Evolutionary conservation across 2,797 vertebrate species (phyloP), one percentile per base, ranked within the genome.

Genomic region (Ctenopoma kingsleyae): DNA sequence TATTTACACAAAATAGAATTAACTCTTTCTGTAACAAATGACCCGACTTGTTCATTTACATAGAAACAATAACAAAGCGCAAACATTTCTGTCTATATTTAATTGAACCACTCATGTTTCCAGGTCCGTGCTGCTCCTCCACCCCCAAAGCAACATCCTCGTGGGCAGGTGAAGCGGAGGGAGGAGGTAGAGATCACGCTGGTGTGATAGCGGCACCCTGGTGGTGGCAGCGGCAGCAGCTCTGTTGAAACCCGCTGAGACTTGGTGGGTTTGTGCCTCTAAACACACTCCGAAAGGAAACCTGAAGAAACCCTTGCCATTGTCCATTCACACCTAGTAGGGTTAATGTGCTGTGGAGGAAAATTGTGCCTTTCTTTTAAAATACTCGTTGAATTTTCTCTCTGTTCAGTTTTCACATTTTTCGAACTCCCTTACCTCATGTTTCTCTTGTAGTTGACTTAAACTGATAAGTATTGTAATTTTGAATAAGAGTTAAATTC

Each of bases 171-270:
- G 83, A 97, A 99, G 93, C 96, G 97, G 89, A 91, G 96, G 0
- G 98, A 99, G 82, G 98, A 98, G 17, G 98, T 98, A 86, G 98
- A 99, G 83, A 97, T 99, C 85, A 99, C 98, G 0, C 94, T 99
- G 91, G 97, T 99, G 89, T 99, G 93, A 96, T 19, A 48, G 36
- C 10, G 6, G 23, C 52, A 25, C 55, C 71, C 69, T 58, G 68
- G 66, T 16, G 71, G 53, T 36, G 62, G 43, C 17, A 58, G 38
- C 32, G 58, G 20, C 17, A 8, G 11, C n/a, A 17, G 10, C n/a
- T 73, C 65, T 32, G 58, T 32, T 62, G 4, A 36, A 66, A 72
- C 67, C 76, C 41, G 32, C 77, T 25, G 12, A 44, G 73, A 80
- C 56, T 67, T 17, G 19, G 54, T 32, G 50, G 64, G 36, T 67